Evolutionary conservation across 2,888 invertebrate genomes (phyloP).

Genomic region (Megaustenia siamemsis): DNA sequence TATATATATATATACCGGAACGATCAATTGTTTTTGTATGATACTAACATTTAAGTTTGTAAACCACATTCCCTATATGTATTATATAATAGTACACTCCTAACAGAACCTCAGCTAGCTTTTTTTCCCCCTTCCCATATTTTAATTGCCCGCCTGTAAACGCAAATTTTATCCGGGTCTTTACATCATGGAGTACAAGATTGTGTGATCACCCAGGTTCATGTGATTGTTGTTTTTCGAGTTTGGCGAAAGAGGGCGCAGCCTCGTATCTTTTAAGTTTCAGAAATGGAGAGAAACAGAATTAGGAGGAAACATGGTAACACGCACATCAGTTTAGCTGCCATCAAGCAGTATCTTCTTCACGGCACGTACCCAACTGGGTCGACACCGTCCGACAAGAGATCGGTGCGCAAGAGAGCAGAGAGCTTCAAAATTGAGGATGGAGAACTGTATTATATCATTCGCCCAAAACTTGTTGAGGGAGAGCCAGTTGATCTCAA

Average conservation of each 20-base stretch:
- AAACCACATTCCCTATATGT: too few relatives aligned
- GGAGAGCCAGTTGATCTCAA: constrained; percentile 53
- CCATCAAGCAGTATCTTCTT: constrained; percentile 55
- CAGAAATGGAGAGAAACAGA: constrained; percentile 27
- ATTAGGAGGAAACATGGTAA: constrained; percentile 48
- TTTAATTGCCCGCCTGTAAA: constrained; percentile 19
- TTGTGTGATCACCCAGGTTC: constrained; percentile 55
- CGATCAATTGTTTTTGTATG: too few relatives aligned
- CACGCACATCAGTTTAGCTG: constrained; percentile 54
- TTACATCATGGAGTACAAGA: constrained; percentile 58
- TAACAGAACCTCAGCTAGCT: background rate
- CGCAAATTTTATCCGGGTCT: constrained; percentile 60
- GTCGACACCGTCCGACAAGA: constrained; percentile 59
- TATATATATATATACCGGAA: too few relatives aligned
- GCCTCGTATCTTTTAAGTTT: background rate
- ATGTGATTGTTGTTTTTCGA: constrained; percentile 11
- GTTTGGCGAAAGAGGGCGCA: too few relatives aligned
- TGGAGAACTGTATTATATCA: constrained; percentile 57
- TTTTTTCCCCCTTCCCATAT: constrained; percentile 2
- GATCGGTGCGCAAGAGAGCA: constrained; percentile 64
- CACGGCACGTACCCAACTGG: constrained; percentile 55
- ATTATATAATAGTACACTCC: too few relatives aligned
- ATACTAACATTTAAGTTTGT: too few relatives aligned
- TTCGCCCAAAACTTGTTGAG: constrained; percentile 50
- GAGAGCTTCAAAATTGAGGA: constrained; percentile 61